Evolutionary conservation across 1,140 invertebrate genomes (phyloP), one percentile per base, ranked within the genome.

Genomic region (Drosophila chauvacae): DNA sequence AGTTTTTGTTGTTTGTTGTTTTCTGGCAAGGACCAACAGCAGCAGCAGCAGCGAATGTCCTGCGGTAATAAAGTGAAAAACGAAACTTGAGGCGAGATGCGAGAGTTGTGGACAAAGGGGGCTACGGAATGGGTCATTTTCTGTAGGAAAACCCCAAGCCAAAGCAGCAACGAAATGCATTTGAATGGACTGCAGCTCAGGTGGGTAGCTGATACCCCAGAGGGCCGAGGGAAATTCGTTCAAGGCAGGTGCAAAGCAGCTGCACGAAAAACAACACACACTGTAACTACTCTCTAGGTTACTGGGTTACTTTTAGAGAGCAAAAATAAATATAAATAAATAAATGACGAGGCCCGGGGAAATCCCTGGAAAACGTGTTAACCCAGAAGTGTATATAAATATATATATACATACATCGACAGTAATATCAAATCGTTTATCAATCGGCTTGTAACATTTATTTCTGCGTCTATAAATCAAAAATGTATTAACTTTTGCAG

Each of bases 21-120:
- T 51, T 30, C 66, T 51, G 28, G 65, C 65, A 65, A 65, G 60
- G 44, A 65, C 44, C 61, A 37, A 55, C 18, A 55, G 51, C 33
- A 53, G 26, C 7, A 37, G 30, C n/a, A 65, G 20, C 28, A 69
- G 35, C 53, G 66, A 76, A 76, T 76, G 73, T 76, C 73, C 73
- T 76, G 73, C 53, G 72, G 73, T 59, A 66, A 76, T 51, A 72
- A 60, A 72, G 45, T 72, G 53, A 72, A 60, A 60, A 71, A 44
- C 66, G 53, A 60, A 72, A 72, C 69, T 72, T 7, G 28, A 37
- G 69, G 47, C 68, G 14, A 57, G 39, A 30, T 68, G 66, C n/a
- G 20, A 37, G 28, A 37, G 47, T 1, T 45, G 20, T 26, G 39
- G 33, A 2, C 35, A 26, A 18, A 28, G 14, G 13, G 42, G 30